phyloP scores from a whole-genome alignment of 2,113 vertebrate species.

The Scytalopus superciliaris region DNA sequence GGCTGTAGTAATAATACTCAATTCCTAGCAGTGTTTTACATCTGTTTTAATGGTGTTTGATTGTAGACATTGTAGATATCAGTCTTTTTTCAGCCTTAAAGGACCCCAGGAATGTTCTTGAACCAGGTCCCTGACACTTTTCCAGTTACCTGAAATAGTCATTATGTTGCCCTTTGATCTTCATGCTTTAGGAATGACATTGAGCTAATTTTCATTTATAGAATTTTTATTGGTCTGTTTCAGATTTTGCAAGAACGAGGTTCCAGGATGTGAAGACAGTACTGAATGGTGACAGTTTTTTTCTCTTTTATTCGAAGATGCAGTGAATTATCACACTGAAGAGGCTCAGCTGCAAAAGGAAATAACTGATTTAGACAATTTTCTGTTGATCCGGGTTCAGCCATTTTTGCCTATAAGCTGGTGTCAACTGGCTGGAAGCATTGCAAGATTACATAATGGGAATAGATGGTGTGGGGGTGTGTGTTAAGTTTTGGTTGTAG shows the following conservation, averaged over 20 bases:
- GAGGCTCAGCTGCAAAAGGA: conserved; percentile 74
- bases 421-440: conserved; percentile 49
- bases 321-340: conserved; percentile 78
- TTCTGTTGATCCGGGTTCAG: conserved; percentile 70
- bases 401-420: conserved; percentile 68
- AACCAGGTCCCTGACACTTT: not conserved
- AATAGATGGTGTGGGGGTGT: conserved; percentile 31
- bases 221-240: conserved; percentile 41
- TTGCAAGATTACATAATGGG: conserved; percentile 22
- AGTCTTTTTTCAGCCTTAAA: conserved; percentile 1
- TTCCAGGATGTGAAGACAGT: conserved; percentile 90
- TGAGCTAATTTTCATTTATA: not conserved
- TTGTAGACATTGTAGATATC: not conserved
- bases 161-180: not conserved
- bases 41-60: not conserved
- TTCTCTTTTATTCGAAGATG: conserved; percentile 70
- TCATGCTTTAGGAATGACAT: not conserved
- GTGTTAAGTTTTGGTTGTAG: conserved; percentile 50
- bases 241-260: conserved; percentile 98
- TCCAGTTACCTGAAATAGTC: not conserved
- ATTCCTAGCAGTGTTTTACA: not conserved
- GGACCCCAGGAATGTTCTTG: not conserved
- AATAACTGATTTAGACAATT: conserved; percentile 75
- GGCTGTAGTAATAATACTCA: not conserved
- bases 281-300: conserved; percentile 65